These are phyloP conservation scores for Tenthredo amoena DNA, from an alignment of 2,888 invertebrate genomes.

Conservation along the genomic window DNA sequence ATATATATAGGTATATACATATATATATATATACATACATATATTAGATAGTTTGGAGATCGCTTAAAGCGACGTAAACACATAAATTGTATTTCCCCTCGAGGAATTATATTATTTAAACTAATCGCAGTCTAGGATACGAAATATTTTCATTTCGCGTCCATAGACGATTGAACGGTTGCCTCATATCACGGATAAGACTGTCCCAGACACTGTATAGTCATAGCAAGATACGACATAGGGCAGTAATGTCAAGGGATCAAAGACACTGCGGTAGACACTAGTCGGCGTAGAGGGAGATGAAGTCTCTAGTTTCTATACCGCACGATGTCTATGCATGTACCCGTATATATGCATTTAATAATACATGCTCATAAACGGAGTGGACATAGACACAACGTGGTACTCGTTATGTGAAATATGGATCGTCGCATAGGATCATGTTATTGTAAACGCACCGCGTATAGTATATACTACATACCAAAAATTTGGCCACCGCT, in stretches of 20 bases:
- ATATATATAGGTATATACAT: background rate
- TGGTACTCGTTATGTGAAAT: background rate
- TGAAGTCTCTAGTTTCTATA: background rate
- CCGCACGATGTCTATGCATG: background rate
- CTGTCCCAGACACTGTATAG: constrained; percentile 5
- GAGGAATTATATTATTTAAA: background rate
- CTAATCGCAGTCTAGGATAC: background rate
- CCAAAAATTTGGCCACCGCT: constrained; percentile 5
- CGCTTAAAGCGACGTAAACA: background rate
- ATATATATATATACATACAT: background rate
- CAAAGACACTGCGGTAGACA: constrained; percentile 43
- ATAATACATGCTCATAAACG: background rate
- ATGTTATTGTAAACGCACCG: constrained; percentile 6
- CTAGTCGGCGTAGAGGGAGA: constrained; percentile 15
- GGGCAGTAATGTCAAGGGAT: constrained; percentile 52
- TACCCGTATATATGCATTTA: background rate
- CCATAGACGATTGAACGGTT: constrained; percentile 12
- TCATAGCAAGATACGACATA: constrained; percentile 38
- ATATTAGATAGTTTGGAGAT: background rate
- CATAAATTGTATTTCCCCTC: background rate
- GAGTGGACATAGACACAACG: background rate
- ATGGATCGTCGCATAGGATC: background rate
- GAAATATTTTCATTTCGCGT: constrained; percentile 17
- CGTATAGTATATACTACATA: background rate
- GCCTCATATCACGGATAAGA: constrained; percentile 24